Percentiles rank a stretch among this genome's conserved stretches.
These are phyloP conservation scores for Avahi laniger DNA, from an alignment of 2,797 vertebrate genomes.

Conservation along the genomic window DNA sequence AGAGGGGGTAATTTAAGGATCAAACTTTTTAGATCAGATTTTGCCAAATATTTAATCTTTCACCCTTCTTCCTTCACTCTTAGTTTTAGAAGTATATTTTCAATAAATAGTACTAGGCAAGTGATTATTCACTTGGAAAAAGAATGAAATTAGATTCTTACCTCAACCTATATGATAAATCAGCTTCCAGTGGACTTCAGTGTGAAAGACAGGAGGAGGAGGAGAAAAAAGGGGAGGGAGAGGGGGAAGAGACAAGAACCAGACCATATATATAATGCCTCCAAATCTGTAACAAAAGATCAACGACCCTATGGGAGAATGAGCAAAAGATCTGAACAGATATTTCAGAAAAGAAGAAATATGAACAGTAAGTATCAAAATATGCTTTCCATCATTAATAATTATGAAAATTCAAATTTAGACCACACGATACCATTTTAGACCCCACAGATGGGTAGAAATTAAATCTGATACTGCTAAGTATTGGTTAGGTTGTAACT, in stretches of 20 bases:
- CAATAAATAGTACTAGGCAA: not conserved
- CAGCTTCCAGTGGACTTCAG: not conserved
- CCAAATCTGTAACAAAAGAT: not conserved
- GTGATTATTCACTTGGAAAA: not conserved
- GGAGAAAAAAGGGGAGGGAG: not conserved
- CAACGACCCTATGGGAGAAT: too few species aligned
- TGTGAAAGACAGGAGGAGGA: not conserved
- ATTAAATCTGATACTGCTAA: not conserved
- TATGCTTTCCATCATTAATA: not conserved
- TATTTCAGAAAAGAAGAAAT: not conserved
- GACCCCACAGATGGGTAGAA: not conserved
- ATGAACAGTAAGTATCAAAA: not conserved
- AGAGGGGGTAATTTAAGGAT: not conserved
- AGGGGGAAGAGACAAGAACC: not conserved
- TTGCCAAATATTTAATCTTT: not conserved
- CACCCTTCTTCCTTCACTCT: not conserved
- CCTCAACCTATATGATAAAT: not conserved
- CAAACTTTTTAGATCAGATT: not conserved
- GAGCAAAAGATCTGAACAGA: not conserved
- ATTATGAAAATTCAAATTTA: not conserved
- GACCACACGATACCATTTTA: not conserved
- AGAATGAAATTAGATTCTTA: not conserved
- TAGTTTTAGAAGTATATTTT: conserved; percentile 10
- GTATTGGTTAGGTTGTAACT: not conserved
- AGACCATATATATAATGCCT: not conserved